phyloP scores from a whole-genome alignment of 2,888 invertebrate genomes.

The Xanthorhoe spadicearia region DNA sequence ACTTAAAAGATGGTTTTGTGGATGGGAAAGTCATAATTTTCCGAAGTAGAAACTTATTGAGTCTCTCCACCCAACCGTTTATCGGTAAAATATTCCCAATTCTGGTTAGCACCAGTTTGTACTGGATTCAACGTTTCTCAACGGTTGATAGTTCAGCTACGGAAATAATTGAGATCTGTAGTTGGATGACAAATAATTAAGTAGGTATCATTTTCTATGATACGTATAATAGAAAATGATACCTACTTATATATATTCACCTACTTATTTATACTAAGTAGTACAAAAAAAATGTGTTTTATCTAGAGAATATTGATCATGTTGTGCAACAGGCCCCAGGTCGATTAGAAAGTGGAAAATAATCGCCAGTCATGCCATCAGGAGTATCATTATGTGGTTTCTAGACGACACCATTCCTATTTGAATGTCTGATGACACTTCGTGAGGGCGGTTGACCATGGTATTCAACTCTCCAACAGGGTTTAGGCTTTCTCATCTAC shows the following conservation, averaged over 20 bases:
- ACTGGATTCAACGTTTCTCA: neutral
- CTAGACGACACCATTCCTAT: constrained; percentile 45
- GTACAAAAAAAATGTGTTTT: neutral
- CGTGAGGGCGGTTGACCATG: neutral
- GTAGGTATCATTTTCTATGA: too few species aligned
- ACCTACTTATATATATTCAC: neutral
- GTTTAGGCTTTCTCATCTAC: too few species aligned
- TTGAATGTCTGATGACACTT: constrained; percentile 31
- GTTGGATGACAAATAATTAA: too few species aligned
- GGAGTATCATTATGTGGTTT: constrained; percentile 44
- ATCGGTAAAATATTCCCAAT: neutral
- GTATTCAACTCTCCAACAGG: neutral
- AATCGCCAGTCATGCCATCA: constrained; percentile 46
- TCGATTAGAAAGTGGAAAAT: constrained; percentile 54
- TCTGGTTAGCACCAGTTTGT: too few species aligned
- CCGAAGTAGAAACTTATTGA: too few species aligned
- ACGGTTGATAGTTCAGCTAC: constrained; percentile 46
- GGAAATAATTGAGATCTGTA: constrained; percentile 38
- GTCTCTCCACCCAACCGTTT: neutral
- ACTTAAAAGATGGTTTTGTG: too few species aligned
- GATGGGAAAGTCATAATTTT: too few species aligned
- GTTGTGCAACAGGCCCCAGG: constrained; percentile 31
- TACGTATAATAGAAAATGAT: too few species aligned
- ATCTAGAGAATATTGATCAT: neutral
- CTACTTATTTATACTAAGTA: neutral